phyloP scores from a whole-genome alignment of 2,113 vertebrate genomes.

The Amazona vittata region DNA sequence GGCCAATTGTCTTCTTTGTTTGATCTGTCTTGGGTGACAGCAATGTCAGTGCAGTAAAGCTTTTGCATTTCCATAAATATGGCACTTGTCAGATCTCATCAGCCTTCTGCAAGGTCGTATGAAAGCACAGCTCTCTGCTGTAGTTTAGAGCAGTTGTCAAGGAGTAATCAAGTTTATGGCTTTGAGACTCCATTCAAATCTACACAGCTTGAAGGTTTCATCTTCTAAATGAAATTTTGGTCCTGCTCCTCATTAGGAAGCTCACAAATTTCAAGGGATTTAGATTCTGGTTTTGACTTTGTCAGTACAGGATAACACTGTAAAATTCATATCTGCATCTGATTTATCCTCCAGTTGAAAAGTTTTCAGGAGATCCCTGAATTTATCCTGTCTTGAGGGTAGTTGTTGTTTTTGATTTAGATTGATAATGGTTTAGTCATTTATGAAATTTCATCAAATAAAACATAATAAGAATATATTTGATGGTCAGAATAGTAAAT shows the following conservation, averaged over 20 bases:
- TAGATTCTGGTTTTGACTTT: neutral
- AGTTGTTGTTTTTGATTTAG: neutral
- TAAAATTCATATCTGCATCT: neutral
- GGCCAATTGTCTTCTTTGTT: slow-evolving; percentile 1
- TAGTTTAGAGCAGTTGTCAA: neutral
- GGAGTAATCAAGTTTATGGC: neutral
- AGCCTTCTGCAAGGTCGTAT: neutral
- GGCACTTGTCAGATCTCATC: slow-evolving; percentile 42
- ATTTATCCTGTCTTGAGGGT: neutral
- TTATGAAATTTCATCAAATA: neutral
- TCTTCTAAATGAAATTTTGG: neutral
- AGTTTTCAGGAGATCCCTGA: neutral
- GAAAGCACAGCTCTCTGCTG: neutral
- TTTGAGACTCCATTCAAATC: neutral
- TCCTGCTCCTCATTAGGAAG: neutral
- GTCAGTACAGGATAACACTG: neutral
- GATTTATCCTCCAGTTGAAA: neutral
- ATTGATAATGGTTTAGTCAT: neutral
- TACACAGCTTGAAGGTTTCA: neutral
- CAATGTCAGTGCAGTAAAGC: neutral
- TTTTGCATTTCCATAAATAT: slow-evolving; percentile 30
- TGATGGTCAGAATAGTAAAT: neutral
- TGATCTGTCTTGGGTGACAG: slow-evolving; percentile 48
- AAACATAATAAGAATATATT: neutral
- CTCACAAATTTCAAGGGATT: neutral